Evolutionary conservation across 2,888 invertebrate genomes (phyloP), one percentile per base, ranked within the genome.

Genomic region (Mylabris sibirica): DNA sequence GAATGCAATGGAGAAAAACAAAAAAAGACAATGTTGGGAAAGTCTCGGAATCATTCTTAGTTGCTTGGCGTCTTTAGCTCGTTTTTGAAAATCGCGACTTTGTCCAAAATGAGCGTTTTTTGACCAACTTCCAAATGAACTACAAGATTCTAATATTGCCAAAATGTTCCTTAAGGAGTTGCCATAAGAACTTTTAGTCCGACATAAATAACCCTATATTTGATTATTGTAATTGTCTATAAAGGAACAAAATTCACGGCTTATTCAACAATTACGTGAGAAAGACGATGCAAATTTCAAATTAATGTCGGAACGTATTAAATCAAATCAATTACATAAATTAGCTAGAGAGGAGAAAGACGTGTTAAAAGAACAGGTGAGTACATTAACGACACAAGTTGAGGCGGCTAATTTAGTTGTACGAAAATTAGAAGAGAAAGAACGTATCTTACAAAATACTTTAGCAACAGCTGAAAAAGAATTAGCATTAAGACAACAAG

Each of bases 211-310:
- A n/a, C n/a, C n/a, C n/a, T n/a, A n/a, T n/a, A n/a, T n/a, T n/a
- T n/a, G n/a, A n/a, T 17, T 38, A 30, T 11, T 63, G 17, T 20
- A 59, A 6, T n/a, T 61, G 6, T 59, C 49, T 35, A 12, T n/a
- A 67, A 38, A 68, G 81, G 98, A 99, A 80, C 98, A 98, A 86
- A 98, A 98, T 85, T 96, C 96, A 0, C 88, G 98, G 44, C 89
- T 99, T 22, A 93, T 99, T 64, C 97, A 98, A 78, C 98, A 99
- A 84, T 86, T 99, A 68, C 87, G 97, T 2, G 98, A 99, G 84
- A 98, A 99, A 79, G 97, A 98, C 80, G 99, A 99, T 82, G 98
- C 98, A 4, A 99, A 99, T 85, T 98, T 99, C 84, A 98, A 99
- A 85, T 89, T 99, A 5, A 98, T 99, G 98, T 96, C 97, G 0